Conservation (phyloP, 2,797 vertebrate species). For the Falco peregrinus region DNA sequence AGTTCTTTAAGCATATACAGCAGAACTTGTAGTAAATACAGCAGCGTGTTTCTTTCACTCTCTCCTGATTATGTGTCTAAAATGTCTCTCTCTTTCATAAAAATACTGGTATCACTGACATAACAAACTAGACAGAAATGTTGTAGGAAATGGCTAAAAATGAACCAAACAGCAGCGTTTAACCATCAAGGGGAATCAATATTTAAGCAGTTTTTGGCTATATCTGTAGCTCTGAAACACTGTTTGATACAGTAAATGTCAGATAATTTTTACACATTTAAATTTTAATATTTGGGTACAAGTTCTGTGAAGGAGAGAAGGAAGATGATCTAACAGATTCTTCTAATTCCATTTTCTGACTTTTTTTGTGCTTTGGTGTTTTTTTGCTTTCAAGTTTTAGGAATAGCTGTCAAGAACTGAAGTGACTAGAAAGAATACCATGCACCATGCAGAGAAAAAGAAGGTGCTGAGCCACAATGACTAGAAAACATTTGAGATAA, state of each 20-base stretch:
- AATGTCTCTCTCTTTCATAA: background rate
- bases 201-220: background rate
- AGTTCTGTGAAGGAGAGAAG: background rate
- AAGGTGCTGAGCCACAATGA: background rate
- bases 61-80: background rate
- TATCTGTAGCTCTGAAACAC: background rate
- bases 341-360: background rate
- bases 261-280: background rate
- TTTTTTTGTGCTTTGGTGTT: background rate
- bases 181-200: background rate
- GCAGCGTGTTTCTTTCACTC: background rate
- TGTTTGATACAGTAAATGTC: background rate
- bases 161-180: background rate
- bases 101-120: background rate
- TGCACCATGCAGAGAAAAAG: background rate
- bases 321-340: background rate
- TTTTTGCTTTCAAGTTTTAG: background rate
- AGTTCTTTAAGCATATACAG: background rate
- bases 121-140: background rate
- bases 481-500: background rate
- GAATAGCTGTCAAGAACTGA: background rate
- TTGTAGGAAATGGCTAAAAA: background rate
- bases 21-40: background rate
- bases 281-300: background rate
- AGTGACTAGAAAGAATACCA: background rate